Evolutionary conservation across 2,888 invertebrate genomes (phyloP), one percentile per base, ranked within the genome.

Genomic region (Diarsia dahlii): DNA sequence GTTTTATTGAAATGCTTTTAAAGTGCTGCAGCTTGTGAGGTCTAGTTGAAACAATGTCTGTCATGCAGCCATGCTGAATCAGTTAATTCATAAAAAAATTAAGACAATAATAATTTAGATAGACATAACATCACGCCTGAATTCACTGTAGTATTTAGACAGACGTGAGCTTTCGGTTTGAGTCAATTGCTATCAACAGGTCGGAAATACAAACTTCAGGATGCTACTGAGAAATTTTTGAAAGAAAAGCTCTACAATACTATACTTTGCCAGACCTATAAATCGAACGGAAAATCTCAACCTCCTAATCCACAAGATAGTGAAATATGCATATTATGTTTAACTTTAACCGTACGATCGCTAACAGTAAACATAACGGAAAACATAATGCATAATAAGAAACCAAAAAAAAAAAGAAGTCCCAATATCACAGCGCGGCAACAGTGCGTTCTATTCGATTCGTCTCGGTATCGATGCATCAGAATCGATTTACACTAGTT

Each of bases 401-500:
- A 54, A 20, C 10, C 18, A 9, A 56, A 52, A 45, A 48, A 23
- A 52, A n/a, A n/a, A n/a, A n/a, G n/a, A 13, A 62, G 23, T 60
- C 8, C 46, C 39, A 70, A 50, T 52, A 85, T 34, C 58, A 71
- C 82, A 74, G 63, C 52, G 5, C 34, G 65, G 50, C 45, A 54
- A 74, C 71, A 71, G 46, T 71, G 78, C 74, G 62, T 71, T 78
- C 58, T 82, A 81, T 77, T 71, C 88, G 85, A 91, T 92, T 91
- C 81, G 85, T 82, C 75, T 74, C 88, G 89, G 90, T 92, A 92
- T 92, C 91, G 89, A 89, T 86, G 87, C 88, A 90, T 91, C 75
- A 73, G 90, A 92, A 93, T 92, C 92, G 92, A 92, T 93, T 94
- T 92, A 91, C 91, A 92, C 91, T 91, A 91, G 91, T 93, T 91